These are phyloP conservation scores for Metopolophium dirhodum DNA, from an alignment of 1,140 invertebrate genomes.

Conservation along the genomic window DNA sequence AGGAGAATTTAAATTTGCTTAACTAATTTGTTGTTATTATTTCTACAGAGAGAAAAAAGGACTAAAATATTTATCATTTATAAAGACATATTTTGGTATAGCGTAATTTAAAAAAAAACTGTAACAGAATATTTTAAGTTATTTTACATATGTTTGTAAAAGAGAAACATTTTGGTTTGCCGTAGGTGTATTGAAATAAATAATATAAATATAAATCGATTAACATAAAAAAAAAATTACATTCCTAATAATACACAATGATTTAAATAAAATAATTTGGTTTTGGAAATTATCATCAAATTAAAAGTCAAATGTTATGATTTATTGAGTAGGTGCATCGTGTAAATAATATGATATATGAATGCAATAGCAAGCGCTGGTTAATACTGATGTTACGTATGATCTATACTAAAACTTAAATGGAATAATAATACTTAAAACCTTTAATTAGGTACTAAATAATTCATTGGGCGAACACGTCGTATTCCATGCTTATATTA, in stretches of 20 bases:
- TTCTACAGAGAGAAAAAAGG: neutral
- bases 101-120: neutral
- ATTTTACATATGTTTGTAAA: constrained; percentile 18
- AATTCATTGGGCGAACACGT: neutral
- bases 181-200: neutral
- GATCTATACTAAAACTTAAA: neutral
- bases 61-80: neutral
- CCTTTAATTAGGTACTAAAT: neutral
- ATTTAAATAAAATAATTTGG: neutral
- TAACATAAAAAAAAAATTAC: neutral
- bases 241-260: neutral
- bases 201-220: neutral
- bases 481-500: neutral
- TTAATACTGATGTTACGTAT: neutral
- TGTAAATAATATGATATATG: neutral
- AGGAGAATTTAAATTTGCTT: neutral
- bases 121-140: constrained; percentile 2
- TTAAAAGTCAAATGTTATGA: neutral
- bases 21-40: neutral
- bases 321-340: neutral
- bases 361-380: neutral
- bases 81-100: neutral
- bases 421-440: neutral
- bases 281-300: neutral
- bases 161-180: neutral